Evolutionary conservation across 2,888 invertebrate genomes (phyloP), one percentile per base, ranked within the genome.

Genomic region (Nipponacmea schrenckii): DNA sequence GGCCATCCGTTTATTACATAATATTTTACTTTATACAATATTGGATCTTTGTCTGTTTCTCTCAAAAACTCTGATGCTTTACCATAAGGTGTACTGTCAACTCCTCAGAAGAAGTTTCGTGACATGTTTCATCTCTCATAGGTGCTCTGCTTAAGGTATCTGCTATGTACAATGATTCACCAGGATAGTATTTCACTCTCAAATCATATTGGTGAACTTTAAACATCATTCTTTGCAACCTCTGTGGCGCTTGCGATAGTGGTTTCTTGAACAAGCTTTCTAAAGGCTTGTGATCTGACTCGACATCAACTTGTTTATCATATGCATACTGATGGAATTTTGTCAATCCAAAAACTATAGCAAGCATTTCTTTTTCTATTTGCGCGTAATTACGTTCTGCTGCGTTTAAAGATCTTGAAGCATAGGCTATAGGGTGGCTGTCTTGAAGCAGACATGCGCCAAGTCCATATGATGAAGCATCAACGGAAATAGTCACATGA

Each of bases 261-360:
- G 46, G 48, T 26, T 76, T 74, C 10, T 56, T 17, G 17, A 64
- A 26, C 8, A 74, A 72, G 7, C 64, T 50, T 20, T 74, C 70
- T 12, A 72, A 31, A 0, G 76, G 76, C 65, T 76, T 74, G 45
- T 76, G 76, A 24, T 76, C 76, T 10, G 76, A 66, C 20, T 74
- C 69, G 15, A 74, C 66, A 20, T 39, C n/a, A 7, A 72, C 66
- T n/a, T 65, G 44, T 39, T 66, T 63, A 1, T 74, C 69, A 48
- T 68, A 74, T 8, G 70, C 45, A 24, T 72, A 72, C 24, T 65
- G 65, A 8, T 69, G 46, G 39, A 72, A 72, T 17, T 45, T 1
- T 2, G n/a, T 69, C 56, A 27, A 69, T 65, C 62, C 72, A 31
- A 74, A 72, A n/a, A 72, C 68, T 14, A 74, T 70, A 7, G 72